These are phyloP conservation scores for Stegophylla sp. DNA, from an alignment of 2,888 invertebrate genomes.

Conservation along the genomic window DNA sequence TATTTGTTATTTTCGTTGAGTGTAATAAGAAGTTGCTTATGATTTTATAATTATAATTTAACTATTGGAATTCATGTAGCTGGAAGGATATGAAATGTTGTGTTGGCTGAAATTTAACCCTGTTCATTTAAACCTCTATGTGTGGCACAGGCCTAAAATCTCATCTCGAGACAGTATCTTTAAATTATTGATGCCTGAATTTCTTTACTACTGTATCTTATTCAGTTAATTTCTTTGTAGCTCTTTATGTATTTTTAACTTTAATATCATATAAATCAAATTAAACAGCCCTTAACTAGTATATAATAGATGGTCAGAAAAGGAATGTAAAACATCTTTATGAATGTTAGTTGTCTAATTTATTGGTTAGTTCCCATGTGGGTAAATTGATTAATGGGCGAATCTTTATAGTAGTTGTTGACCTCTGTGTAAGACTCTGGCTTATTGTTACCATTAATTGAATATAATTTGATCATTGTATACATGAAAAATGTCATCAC, in stretches of 20 bases:
- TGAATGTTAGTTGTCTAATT: slow-evolving; percentile 28
- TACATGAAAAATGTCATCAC: not conserved
- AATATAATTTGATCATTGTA: slow-evolving; percentile 52
- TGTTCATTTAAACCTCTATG: no score
- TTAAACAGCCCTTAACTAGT: slow-evolving; percentile 52
- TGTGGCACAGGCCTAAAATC: no score
- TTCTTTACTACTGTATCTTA: not conserved
- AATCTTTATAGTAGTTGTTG: slow-evolving; percentile 39
- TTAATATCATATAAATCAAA: not conserved
- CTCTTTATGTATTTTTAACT: not conserved
- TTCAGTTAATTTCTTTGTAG: slow-evolving; percentile 1
- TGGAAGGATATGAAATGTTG: no score
- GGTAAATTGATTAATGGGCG: slow-evolving; percentile 46
- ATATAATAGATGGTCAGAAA: slow-evolving; percentile 22
- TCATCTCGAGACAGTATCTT: no score
- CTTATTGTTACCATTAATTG: slow-evolving; percentile 49
- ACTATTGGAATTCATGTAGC: no score
- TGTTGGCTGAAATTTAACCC: no score
- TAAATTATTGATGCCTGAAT: no score
- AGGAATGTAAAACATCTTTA: slow-evolving; percentile 31
- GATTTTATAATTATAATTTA: no score
- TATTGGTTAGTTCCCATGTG: slow-evolving; percentile 42
- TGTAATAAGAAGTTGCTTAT: no score
- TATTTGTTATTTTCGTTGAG: no score
- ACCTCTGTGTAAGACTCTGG: slow-evolving; percentile 33